Conservation (phyloP, 2,797 vertebrate genomes). For the Spondyliosoma cantharus region DNA sequence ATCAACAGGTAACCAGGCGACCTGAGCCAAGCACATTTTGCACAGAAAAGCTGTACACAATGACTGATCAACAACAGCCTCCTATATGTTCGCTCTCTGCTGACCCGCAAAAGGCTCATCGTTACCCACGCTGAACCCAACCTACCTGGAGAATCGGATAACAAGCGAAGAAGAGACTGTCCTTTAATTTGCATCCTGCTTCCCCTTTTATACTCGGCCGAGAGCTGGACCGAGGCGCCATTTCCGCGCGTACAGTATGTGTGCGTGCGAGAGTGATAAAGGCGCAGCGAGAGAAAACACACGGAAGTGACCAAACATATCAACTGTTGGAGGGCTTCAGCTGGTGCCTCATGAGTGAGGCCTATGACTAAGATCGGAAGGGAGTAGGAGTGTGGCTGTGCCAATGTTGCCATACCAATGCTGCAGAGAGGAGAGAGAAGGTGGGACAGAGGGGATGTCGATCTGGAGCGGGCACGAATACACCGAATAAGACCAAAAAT, state of each 20-base stretch:
- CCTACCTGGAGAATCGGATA: conserved; percentile 44
- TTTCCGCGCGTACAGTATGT: conserved; percentile 61
- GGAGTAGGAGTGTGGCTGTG: conserved; percentile 82
- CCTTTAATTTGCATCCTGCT: conserved; percentile 21
- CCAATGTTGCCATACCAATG: conserved; percentile 81
- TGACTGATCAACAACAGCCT: conserved; percentile 31
- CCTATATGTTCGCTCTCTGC: conserved; percentile 36
- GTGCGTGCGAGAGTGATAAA: conserved; percentile 65
- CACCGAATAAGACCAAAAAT: conserved; percentile 68
- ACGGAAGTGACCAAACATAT: conserved; percentile 78
- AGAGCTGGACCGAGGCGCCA: conserved; percentile 24
- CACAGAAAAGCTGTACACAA: conserved; percentile 47
- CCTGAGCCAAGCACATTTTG: conserved; percentile 57
- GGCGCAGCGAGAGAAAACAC: conserved; percentile 64
- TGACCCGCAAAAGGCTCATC: conserved; percentile 32
- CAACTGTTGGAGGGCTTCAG: conserved; percentile 76
- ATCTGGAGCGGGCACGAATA: conserved; percentile 55
- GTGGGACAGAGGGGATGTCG: conserved; percentile 54
- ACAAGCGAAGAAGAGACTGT: neutral
- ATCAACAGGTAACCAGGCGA: conserved; percentile 70
- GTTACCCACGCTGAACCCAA: conserved; percentile 31
- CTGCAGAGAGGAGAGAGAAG: conserved; percentile 64
- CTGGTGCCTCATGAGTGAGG: conserved; percentile 72
- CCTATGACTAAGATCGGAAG: conserved; percentile 86
- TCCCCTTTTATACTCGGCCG: conserved; percentile 35